These are phyloP conservation scores for Trachops cirrhosus DNA, from an alignment of 2,797 vertebrate genomes.

Conservation along the genomic window DNA sequence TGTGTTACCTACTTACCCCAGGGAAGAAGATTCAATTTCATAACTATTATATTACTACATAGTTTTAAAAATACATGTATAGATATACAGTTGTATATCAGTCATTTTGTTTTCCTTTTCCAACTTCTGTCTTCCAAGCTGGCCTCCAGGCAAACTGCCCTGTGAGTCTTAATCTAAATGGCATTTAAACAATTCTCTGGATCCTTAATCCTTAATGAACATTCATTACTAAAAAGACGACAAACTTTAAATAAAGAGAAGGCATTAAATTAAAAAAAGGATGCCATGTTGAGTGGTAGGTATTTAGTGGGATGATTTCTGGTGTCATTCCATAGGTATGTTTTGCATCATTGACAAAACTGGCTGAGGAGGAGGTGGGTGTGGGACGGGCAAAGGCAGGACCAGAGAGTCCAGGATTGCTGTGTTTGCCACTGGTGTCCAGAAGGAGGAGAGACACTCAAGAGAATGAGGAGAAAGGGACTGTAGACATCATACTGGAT, in stretches of 20 bases:
- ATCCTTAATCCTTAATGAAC: slow-evolving; percentile 20
- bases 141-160: background rate
- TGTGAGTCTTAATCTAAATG: slow-evolving; percentile 31
- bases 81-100: background rate
- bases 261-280: background rate
- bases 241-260: background rate
- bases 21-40: slow-evolving; percentile 49
- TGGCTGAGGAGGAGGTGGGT: background rate
- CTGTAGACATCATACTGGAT: background rate
- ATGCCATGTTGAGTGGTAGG: background rate
- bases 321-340: background rate
- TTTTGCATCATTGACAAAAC: background rate
- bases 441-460: background rate
- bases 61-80: slow-evolving; percentile 54
- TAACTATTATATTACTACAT: slow-evolving; percentile 25
- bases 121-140: background rate
- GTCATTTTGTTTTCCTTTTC: slow-evolving; percentile 38
- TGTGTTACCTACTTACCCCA: slow-evolving; percentile 49
- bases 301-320: background rate
- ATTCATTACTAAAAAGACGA: background rate
- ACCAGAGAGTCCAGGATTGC: background rate
- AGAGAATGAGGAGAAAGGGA: background rate
- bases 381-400: background rate
- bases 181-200: slow-evolving; percentile 7
- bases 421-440: background rate